Percentiles rank a stretch among this genome's conserved stretches.
These are phyloP conservation scores for Tetrapedia diversipes DNA, from an alignment of 2,888 invertebrate genomes.

Conservation along the genomic window DNA sequence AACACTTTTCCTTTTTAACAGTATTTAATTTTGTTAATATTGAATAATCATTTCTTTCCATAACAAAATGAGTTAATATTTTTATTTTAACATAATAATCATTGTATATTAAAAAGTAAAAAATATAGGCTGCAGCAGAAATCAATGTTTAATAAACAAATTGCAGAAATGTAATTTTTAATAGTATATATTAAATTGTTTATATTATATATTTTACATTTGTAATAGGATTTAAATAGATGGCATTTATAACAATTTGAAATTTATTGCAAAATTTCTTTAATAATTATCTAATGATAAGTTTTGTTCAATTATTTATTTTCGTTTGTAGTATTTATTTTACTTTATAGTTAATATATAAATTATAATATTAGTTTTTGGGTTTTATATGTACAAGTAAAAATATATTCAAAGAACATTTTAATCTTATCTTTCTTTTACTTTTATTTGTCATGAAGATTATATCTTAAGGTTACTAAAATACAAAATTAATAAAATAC, in stretches of 20 bases:
- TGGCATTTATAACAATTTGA: background rate
- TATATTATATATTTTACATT: background rate
- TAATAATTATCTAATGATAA: background rate
- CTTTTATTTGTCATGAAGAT: background rate
- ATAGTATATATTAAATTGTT: background rate
- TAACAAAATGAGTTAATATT: background rate
- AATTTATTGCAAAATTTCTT: background rate
- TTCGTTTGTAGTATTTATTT: background rate
- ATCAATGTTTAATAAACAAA: too few species aligned
- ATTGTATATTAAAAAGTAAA: background rate
- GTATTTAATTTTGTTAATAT: background rate
- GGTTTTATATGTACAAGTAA: background rate
- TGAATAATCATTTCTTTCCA: background rate
- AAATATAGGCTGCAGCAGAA: too few species aligned
- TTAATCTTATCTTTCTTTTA: background rate
- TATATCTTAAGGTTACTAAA: slow-evolving; percentile 3
- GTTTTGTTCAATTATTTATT: background rate
- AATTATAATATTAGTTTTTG: background rate
- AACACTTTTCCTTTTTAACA: background rate
- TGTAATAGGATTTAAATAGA: background rate
- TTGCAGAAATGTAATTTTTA: background rate
- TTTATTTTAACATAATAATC: background rate
- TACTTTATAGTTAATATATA: background rate
- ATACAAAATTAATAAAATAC: too few species aligned
- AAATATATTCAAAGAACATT: background rate